A percentile compares a stretch with the other conserved stretches of the same genome.
Evolutionary conservation across 2,113 vertebrate genomes (phyloP).

Genomic region (Silurus asotus): DNA sequence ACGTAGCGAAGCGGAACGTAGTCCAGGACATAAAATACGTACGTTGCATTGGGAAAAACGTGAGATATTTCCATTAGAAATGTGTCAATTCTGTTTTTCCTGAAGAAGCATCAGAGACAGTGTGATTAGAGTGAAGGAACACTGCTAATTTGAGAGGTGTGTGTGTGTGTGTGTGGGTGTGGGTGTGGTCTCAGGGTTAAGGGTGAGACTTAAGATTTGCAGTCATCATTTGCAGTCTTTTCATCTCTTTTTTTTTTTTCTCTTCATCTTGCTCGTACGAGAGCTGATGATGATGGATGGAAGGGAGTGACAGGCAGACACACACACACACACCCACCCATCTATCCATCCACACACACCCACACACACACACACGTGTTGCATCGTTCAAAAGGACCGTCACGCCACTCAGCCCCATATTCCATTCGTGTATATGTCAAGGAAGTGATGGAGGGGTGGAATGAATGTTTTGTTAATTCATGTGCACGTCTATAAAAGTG

Average conservation of each 20-base stretch:
- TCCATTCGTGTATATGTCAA: neutral
- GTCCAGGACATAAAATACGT: neutral
- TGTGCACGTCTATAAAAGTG: neutral
- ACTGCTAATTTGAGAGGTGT: constrained; percentile 19
- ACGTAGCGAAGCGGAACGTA: neutral
- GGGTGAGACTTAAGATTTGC: neutral
- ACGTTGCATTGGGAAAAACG: neutral
- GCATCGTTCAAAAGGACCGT: neutral
- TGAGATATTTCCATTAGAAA: no score
- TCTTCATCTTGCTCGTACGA: neutral
- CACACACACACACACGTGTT: constrained; percentile 13
- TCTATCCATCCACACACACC: neutral
- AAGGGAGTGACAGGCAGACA: neutral
- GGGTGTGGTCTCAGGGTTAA: neutral
- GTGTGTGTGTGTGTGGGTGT: neutral
- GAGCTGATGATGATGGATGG: constrained; percentile 1
- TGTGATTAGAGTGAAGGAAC: constrained; percentile 36
- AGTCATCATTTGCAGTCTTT: neutral
- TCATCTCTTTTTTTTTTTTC: neutral
- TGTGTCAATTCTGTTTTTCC: neutral
- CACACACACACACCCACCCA: neutral
- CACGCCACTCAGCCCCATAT: neutral
- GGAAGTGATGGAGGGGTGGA: neutral
- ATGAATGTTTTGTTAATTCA: neutral
- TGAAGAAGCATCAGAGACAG: neutral